Conservation (phyloP, 2,888 invertebrate species). For the Thymelicus sylvestris region DNA sequence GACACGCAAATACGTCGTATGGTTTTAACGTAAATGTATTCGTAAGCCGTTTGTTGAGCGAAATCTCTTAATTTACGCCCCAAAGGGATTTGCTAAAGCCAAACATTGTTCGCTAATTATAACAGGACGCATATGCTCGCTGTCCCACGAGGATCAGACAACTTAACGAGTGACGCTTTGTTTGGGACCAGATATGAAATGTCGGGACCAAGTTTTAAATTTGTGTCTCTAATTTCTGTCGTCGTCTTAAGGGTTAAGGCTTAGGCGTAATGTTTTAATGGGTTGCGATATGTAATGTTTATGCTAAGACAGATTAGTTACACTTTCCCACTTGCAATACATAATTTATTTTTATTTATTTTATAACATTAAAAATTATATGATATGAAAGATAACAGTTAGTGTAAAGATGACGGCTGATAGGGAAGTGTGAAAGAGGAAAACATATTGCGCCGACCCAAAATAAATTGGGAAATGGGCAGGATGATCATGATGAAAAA, state of each 20-base stretch:
- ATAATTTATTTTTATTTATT: too few relatives aligned
- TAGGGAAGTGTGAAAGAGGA: too few relatives aligned
- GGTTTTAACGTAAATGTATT: slow-evolving; percentile 74
- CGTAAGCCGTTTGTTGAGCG: slow-evolving; percentile 69
- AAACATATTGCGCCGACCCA: too few relatives aligned
- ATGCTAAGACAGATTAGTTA: too few relatives aligned
- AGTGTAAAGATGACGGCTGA: too few relatives aligned
- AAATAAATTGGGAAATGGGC: too few relatives aligned
- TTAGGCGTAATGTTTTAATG: too few relatives aligned
- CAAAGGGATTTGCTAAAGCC: slow-evolving; percentile 83
- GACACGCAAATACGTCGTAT: slow-evolving; percentile 29
- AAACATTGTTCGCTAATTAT: slow-evolving; percentile 85
- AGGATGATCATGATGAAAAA: too few relatives aligned
- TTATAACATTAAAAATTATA: too few relatives aligned
- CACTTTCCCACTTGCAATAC: too few relatives aligned
- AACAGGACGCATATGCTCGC: slow-evolving; percentile 77
- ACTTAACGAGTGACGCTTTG: slow-evolving; percentile 67
- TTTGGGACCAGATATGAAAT: slow-evolving; percentile 43
- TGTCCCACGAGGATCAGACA: slow-evolving; percentile 77
- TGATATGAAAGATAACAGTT: too few relatives aligned
- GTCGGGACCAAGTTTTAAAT: slow-evolving; percentile 25
- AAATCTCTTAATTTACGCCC: slow-evolving; percentile 85
- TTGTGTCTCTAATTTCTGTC: slow-evolving; percentile 7
- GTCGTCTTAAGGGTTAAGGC: slow-evolving; percentile 21
- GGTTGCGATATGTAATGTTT: too few relatives aligned